Evolutionary conservation across 2,888 invertebrate genomes (phyloP).

Genomic region (Rotaria magnacalcarata): DNA sequence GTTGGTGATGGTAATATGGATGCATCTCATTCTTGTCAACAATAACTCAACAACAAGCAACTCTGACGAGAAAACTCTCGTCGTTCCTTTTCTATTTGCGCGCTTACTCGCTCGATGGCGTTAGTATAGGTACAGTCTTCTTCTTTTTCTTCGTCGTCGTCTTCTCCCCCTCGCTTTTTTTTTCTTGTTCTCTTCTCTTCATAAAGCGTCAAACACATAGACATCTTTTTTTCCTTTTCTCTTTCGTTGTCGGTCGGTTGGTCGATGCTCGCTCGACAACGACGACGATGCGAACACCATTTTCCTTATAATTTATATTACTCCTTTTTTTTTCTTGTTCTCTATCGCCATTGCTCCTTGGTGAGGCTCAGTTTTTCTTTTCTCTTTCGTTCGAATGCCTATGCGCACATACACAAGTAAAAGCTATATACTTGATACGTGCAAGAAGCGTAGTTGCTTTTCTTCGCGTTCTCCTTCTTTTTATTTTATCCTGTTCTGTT

Average conservation of each 20-base stretch:
- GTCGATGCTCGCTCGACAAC: background rate
- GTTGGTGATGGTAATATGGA: no score
- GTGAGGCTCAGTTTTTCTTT: background rate
- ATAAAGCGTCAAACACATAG: background rate
- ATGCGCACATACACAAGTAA: background rate
- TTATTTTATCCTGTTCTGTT: background rate
- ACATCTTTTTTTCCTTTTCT: background rate
- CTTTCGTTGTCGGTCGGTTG: background rate
- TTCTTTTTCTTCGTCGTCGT: background rate
- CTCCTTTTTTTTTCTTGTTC: background rate
- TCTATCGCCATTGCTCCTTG: background rate
- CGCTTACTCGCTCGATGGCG: slow-evolving; percentile 15
- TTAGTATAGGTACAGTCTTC: slow-evolving; percentile 16
- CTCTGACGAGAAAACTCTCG: background rate
- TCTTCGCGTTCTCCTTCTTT: background rate
- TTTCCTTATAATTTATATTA: background rate
- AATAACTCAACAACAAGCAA: no score
- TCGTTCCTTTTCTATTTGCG: background rate
- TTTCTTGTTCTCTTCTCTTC: background rate
- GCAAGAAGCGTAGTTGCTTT: no score
- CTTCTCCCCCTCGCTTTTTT: background rate
- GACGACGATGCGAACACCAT: background rate
- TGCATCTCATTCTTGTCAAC: no score
- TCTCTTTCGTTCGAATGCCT: background rate
- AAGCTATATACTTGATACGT: background rate